Percentiles rank a stretch among this genome's conserved stretches.
These are phyloP conservation scores for Lomographa bimaculata DNA, from an alignment of 2,888 invertebrate genomes.

Conservation along the genomic window DNA sequence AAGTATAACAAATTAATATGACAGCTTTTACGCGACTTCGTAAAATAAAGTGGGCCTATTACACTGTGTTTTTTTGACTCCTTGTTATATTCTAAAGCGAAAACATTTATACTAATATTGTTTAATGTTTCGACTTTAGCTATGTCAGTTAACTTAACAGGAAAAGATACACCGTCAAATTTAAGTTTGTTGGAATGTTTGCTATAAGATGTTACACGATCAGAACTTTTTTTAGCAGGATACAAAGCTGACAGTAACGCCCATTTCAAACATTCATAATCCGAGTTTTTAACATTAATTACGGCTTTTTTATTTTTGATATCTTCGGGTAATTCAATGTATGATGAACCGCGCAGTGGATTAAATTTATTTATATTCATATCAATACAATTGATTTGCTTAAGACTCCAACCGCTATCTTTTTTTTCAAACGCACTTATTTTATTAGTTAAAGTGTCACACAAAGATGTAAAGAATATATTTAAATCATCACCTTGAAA, in stretches of 20 bases:
- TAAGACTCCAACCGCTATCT: conserved; percentile 1
- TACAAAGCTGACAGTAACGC: conserved; percentile 9
- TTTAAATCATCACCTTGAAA: no score
- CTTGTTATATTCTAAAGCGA: background rate
- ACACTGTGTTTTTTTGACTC: background rate
- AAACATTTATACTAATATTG: conserved; percentile 1
- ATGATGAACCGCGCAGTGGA: conserved; percentile 5
- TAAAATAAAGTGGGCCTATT: background rate
- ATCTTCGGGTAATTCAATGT: background rate
- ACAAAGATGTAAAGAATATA: background rate
- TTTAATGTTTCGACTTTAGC: conserved; percentile 5
- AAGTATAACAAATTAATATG: conserved; percentile 1
- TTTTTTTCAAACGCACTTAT: background rate
- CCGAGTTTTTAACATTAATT: conserved; percentile 12
- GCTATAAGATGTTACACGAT: conserved; percentile 4
- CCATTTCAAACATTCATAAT: conserved; percentile 23
- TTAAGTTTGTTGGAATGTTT: conserved; percentile 7
- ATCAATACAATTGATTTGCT: background rate
- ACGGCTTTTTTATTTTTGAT: conserved; percentile 5
- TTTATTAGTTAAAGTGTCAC: background rate
- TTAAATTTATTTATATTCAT: background rate
- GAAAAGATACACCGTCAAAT: conserved; percentile 6
- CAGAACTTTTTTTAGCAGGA: conserved; percentile 1
- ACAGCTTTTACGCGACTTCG: background rate
- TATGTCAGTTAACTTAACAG: conserved; percentile 8